Evolutionary conservation across 2,888 invertebrate species (phyloP), one percentile per base, ranked within the genome.

Genomic region (Caenorhabditis sp.): DNA sequence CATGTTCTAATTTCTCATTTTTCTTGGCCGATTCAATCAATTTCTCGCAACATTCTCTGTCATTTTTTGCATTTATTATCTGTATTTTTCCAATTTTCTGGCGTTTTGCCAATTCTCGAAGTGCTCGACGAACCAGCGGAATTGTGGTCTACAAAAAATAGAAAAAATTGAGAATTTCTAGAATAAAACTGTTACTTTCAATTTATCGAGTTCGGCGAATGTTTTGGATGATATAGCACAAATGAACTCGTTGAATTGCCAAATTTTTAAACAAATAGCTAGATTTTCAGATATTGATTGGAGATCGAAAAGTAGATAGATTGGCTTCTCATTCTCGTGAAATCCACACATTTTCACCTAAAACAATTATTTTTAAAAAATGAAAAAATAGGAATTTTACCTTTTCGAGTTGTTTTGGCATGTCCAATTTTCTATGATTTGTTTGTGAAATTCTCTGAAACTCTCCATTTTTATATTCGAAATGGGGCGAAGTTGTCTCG

Each of bases 251-350:
- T 65, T 24, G 24, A 62, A 51, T 23, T 63, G 31, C 67, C 67
- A 72, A 19, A 72, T 50, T 21, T 67, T 65, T 6, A 8, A n/a
- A 14, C 54, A 66, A 31, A 21, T 14, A 6, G n/a, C 1, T 17
- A 58, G n/a, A 24, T 62, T 53, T 12, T 58, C 31, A 5, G 49
- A 5, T 27, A 72, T 54, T 1, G 62, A 8, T 6, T 58, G 31
- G 19, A 26, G 31, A 26, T 72, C 68, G 53, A 72, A 58, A 1
- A 72, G 4, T 0, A 67, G 61, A 36, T 72, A 72, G 17, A 72
- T 65, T 12, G 72, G 72, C 31, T 62, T 64, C 63, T 66, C 66
- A 49, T 71, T 65, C 37, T 66, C 71, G 5, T 53, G 21, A 12
- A 53, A 53, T 21, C 53, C 21, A 53, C 3, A 23, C 4, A 53